These are phyloP conservation scores for Australoheros scitulus DNA, from an alignment of 2,113 vertebrate species.

Conservation along the genomic window DNA sequence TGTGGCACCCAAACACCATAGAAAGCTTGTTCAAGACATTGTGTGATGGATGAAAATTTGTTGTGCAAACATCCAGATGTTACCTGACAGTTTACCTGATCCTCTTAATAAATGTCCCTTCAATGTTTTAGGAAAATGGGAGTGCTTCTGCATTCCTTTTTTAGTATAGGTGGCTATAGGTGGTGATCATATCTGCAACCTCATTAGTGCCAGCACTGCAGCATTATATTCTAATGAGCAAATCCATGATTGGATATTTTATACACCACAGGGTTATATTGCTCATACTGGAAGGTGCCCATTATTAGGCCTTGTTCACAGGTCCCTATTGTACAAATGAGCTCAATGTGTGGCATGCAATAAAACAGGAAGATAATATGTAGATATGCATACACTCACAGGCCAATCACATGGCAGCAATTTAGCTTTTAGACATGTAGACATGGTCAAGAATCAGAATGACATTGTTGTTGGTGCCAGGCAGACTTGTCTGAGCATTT, in stretches of 20 bases:
- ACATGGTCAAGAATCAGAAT: background rate
- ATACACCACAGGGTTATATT: background rate
- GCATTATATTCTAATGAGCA: background rate
- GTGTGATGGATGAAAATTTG: no score
- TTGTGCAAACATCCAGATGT: no score
- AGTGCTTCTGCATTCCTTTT: no score
- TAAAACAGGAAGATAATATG: background rate
- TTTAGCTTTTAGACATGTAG: background rate
- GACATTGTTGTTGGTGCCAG: background rate
- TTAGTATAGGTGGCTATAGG: background rate
- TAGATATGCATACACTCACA: background rate
- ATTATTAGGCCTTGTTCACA: background rate
- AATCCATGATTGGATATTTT: background rate
- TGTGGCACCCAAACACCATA: no score
- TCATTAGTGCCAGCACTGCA: background rate
- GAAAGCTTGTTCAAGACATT: no score
- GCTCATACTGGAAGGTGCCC: background rate
- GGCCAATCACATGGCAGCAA: background rate
- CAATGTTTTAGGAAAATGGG: no score
- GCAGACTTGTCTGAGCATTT: no score
- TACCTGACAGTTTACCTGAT: no score
- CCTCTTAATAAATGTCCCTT: no score
- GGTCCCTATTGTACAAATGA: background rate
- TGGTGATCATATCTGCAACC: background rate
- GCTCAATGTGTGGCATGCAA: background rate